Percentiles rank a stretch among this genome's conserved stretches.
Evolutionary conservation across 53 echinoderm and acorn worm species (phyloP).

Genomic region (Actinopyga echinites): DNA sequence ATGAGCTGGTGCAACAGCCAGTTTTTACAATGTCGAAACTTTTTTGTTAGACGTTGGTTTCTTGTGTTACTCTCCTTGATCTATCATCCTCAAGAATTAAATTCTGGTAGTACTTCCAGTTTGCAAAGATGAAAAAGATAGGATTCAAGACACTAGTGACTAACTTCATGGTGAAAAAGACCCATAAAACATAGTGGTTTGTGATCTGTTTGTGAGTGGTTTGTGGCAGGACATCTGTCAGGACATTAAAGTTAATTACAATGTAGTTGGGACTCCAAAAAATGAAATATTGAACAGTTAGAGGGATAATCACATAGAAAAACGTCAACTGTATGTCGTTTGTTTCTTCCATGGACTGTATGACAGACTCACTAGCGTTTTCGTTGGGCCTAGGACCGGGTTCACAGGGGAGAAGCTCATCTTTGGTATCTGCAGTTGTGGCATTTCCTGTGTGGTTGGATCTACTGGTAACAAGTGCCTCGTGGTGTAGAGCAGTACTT

Average conservation of each 20-base stretch:
- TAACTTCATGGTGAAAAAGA: neutral
- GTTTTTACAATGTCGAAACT: no score
- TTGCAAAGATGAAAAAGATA: neutral
- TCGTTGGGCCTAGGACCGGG: no score
- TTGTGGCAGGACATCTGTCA: neutral
- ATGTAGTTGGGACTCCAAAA: neutral
- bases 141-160: neutral
- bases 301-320: neutral
- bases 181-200: neutral
- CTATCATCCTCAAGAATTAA: neutral
- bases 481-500: no score
- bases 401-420: no score
- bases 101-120: neutral
- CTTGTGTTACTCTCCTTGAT: constrained; percentile 1
- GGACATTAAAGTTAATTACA: neutral
- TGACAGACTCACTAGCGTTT: no score
- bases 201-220: neutral
- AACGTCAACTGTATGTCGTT: neutral
- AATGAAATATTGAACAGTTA: neutral
- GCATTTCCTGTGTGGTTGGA: no score
- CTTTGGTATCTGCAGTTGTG: no score
- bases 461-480: no score
- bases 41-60: constrained; percentile 11
- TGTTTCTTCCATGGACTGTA: no score
- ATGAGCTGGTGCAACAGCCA: no score